Conservation (phyloP, 2,888 invertebrate species). For the Lasioglossum calceatum region DNA sequence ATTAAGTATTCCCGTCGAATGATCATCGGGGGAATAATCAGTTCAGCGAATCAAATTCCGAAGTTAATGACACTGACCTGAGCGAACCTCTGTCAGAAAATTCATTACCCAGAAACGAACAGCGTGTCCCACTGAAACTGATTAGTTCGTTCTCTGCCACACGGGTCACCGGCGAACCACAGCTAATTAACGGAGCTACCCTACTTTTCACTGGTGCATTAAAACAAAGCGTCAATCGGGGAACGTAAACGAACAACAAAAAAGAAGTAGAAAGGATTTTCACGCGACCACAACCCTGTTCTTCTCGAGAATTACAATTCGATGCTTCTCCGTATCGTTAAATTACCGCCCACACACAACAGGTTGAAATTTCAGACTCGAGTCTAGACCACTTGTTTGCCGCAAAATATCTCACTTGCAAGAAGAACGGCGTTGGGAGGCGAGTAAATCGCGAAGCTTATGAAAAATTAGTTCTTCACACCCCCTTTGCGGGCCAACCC, state of each 20-base stretch:
- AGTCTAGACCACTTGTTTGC: not conserved
- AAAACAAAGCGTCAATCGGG: not conserved
- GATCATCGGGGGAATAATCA: not conserved
- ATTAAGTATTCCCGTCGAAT: not conserved
- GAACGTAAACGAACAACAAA: not conserved
- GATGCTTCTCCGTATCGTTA: not conserved
- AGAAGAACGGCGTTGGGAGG: not conserved
- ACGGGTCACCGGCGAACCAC: not conserved
- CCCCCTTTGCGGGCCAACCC: not conserved
- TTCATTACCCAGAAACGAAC: slow-evolving; percentile 7
- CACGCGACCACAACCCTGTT: not conserved
- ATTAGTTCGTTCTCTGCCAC: not conserved
- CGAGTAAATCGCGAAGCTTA: not conserved
- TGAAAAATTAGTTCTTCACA: not conserved
- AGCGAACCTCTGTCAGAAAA: slow-evolving; percentile 1
- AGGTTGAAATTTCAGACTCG: not conserved
- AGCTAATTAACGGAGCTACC: slow-evolving; percentile 4
- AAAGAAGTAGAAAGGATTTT: not conserved
- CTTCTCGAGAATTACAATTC: not conserved
- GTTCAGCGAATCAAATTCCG: not conserved
- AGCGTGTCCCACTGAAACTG: not conserved
- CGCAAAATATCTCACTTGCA: not conserved
- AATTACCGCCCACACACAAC: too few species aligned
- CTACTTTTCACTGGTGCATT: slow-evolving; percentile 1
- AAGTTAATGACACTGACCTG: slow-evolving; percentile 2